These are phyloP conservation scores for Salticus scenicus DNA, from an alignment of 2,888 invertebrate species.

Conservation along the genomic window DNA sequence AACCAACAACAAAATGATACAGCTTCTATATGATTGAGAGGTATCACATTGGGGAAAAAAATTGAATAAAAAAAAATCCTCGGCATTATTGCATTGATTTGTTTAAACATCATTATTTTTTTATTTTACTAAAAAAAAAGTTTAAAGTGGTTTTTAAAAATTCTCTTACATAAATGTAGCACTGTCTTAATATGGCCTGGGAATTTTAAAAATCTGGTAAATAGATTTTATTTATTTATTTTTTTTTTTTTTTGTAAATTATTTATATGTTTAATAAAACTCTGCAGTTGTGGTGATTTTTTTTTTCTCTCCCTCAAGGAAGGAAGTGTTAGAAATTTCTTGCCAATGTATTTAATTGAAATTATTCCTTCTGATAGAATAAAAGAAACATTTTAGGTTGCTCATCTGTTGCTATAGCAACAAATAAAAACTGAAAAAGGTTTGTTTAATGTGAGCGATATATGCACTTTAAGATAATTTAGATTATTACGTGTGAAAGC, in stretches of 20 bases:
- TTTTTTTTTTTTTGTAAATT: constrained; percentile 2
- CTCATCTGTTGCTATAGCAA: constrained; percentile 4
- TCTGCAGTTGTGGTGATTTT: background rate
- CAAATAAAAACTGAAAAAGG: background rate
- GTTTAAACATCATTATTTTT: constrained; percentile 43
- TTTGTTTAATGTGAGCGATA: background rate
- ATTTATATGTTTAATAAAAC: background rate
- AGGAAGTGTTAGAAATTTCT: background rate
- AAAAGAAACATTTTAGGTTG: background rate
- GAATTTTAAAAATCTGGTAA: background rate
- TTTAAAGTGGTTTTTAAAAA: constrained; percentile 30
- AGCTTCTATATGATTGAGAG: constrained; percentile 21
- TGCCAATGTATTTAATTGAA: background rate
- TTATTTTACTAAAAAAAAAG: constrained; percentile 4
- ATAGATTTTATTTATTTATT: too few relatives aligned
- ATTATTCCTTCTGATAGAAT: background rate
- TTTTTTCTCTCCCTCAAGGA: too few relatives aligned
- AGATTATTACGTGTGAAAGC: background rate
- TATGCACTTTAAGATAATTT: constrained; percentile 5
- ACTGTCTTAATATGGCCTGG: constrained; percentile 11
- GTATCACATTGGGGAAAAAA: constrained; percentile 7
- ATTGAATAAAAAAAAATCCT: background rate
- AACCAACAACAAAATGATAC: background rate
- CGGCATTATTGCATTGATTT: constrained; percentile 40
- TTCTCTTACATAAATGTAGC: constrained; percentile 14